Evolutionary conservation across 2,797 vertebrate genomes (phyloP).

Genomic region (Gastrophryne carolinensis): DNA sequence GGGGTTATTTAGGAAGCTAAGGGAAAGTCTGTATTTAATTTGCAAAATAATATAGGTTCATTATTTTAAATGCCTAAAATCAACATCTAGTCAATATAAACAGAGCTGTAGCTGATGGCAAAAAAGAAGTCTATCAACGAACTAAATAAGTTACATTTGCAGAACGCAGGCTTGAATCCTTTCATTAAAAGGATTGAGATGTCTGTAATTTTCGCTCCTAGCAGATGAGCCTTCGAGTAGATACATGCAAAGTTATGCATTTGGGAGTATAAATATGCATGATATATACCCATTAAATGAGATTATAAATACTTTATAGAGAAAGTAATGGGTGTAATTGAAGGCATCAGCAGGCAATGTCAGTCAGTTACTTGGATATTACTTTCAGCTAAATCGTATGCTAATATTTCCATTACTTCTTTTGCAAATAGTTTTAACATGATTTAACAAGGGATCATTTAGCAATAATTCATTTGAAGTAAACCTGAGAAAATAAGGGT

Average conservation of each 20-base stretch:
- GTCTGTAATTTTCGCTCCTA: conserved; percentile 10
- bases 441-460: neutral
- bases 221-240: neutral
- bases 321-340: neutral
- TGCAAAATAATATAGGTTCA: no score
- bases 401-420: neutral
- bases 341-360: conserved; percentile 17
- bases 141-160: conserved; percentile 11
- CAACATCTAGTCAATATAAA: conserved; percentile 1
- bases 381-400: neutral
- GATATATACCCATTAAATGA: conserved; percentile 16
- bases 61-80: conserved; percentile 5
- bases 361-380: neutral
- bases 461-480: neutral
- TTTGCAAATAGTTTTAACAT: neutral
- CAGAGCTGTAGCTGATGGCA: neutral
- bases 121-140: neutral
- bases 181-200: conserved; percentile 11
- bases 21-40: no score
- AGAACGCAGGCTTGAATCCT: neutral
- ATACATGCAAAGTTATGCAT: conserved; percentile 5
- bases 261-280: conserved; percentile 19
- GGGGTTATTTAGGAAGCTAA: no score
- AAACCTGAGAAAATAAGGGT: neutral
- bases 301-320: neutral